Percentiles rank a stretch among this genome's conserved stretches.
These are phyloP conservation scores for Palythoa caribaeorum DNA, from an alignment of 92 coral and sea anemone genomes.

Conservation along the genomic window DNA sequence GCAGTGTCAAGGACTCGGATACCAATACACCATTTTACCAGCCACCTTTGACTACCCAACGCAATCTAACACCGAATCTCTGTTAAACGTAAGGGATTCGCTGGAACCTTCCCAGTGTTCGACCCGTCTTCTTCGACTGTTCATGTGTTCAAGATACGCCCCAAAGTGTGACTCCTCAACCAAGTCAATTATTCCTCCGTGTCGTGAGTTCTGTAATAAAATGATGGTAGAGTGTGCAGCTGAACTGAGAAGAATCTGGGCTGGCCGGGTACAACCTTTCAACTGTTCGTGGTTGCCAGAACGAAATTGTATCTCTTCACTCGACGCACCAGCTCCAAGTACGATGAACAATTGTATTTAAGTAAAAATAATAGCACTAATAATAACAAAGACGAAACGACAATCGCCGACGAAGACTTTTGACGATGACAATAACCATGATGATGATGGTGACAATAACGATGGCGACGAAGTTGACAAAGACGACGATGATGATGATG, in stretches of 20 bases:
- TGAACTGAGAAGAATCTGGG: background rate
- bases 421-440: too few species aligned
- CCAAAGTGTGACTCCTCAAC: slow-evolving; percentile 27
- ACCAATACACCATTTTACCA: slow-evolving; percentile 36
- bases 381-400: background rate
- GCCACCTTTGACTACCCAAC: slow-evolving; percentile 22
- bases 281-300: slow-evolving; percentile 40
- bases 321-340: background rate
- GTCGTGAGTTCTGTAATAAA: slow-evolving; percentile 8
- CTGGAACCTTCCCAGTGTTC: slow-evolving; percentile 10
- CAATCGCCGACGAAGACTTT: too few species aligned
- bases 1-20: slow-evolving; percentile 38
- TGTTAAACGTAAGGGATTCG: background rate
- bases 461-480: too few species aligned
- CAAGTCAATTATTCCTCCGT: slow-evolving; percentile 19
- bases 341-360: background rate
- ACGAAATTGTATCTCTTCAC: slow-evolving; percentile 7
- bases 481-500: too few species aligned
- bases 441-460: too few species aligned
- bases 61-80: slow-evolving; percentile 13
- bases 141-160: slow-evolving; percentile 32
- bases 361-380: background rate
- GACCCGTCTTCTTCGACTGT: background rate
- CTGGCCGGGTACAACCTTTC: background rate
- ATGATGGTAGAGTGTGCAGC: slow-evolving; percentile 9